Evolutionary conservation across 2,888 invertebrate species (phyloP), one percentile per base, ranked within the genome.

Genomic region (Dicycla oo): DNA sequence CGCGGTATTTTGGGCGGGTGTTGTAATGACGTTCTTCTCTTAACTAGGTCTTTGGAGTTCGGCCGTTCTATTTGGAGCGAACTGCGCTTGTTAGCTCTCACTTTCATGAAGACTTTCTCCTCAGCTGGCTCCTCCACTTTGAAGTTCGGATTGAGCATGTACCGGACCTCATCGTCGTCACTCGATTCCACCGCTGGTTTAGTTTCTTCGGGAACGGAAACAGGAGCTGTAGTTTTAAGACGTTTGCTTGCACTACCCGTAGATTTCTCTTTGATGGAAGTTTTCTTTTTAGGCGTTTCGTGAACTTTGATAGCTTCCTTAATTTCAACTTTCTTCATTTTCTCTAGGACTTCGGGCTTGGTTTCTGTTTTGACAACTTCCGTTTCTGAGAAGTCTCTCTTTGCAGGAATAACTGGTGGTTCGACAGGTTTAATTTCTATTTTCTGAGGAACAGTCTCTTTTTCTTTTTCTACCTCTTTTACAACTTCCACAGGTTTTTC

Each of bases 131-230:
- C 90, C 2, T 92, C 91, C 3, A 84, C 80, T 86, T 91, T 91
- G 72, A 91, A 93, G 73, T 94, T 88, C 3, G 96, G 96, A 74
- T 95, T 95, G 0, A 95, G 83, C 96, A 96, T 96, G 78, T 96
- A 96, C 51, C 95, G 88, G 3, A 94, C 86, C 70, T 95, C 95
- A 47, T 95, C 95, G 8, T 95, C 95, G 47, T 95, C 95, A 53
- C 93, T 94, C 0, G 91, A 90, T 73, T 93, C 92, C 2, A 82
- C 75, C 1, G 76, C 60, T 30, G 86, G 81, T 71, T 90, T 88
- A 1, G 74, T 76, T 3, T 89, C 87, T 4, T 83, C 82, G 15
- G 83, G 75, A 30, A 76, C 66, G 11, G 86, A 62, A 4, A 83
- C 69, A 11, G 89, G 78, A 8, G 75, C 53, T 47, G 88, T 57